A percentile compares a stretch with the other conserved stretches of the same genome.
Conservation (phyloP, 2,113 vertebrate genomes). For the Chaenocephalus aceratus region DNA sequence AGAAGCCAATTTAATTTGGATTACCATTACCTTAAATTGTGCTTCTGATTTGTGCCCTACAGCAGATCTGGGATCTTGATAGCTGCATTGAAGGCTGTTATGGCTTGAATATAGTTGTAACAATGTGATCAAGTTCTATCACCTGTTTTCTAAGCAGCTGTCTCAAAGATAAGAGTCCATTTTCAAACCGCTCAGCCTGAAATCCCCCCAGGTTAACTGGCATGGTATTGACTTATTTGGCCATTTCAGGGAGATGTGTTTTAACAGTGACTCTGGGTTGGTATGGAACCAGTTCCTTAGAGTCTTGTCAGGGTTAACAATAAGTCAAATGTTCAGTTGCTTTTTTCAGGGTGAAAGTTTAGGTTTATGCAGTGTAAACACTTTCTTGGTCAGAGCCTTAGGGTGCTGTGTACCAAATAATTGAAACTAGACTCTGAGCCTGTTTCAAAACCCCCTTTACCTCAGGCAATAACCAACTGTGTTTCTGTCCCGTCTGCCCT, state of each 20-base stretch:
- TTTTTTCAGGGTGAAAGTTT: conserved; percentile 24
- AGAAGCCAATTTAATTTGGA: conserved; percentile 14
- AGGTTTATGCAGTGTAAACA: conserved; percentile 46
- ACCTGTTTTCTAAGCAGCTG: conserved; percentile 62
- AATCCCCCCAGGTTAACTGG: conserved; percentile 44
- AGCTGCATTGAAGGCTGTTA: conserved; percentile 50
- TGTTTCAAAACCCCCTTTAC: conserved; percentile 47
- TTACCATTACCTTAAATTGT: conserved; percentile 39
- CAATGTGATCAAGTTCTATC: conserved; percentile 63
- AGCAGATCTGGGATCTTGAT: conserved; percentile 38
- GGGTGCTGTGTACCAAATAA: conserved; percentile 45
- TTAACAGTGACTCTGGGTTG: background rate
- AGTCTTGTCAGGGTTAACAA: conserved; percentile 7
- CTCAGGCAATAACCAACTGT: conserved; percentile 52
- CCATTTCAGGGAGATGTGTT: conserved; percentile 39
- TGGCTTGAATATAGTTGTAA: conserved; percentile 58
- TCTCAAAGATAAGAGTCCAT: conserved; percentile 48
- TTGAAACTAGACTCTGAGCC: conserved; percentile 42
- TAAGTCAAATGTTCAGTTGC: conserved; percentile 17
- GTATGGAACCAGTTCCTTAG: conserved; percentile 12
- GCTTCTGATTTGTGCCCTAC: conserved; percentile 39
- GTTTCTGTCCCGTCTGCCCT: conserved; percentile 40
- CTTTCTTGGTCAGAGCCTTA: conserved; percentile 22
- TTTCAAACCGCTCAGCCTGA: conserved; percentile 45
- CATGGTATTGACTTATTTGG: conserved; percentile 53